These are phyloP conservation scores for Alviniconcha marisindica DNA, from an alignment of 1,140 invertebrate genomes.

Conservation along the genomic window DNA sequence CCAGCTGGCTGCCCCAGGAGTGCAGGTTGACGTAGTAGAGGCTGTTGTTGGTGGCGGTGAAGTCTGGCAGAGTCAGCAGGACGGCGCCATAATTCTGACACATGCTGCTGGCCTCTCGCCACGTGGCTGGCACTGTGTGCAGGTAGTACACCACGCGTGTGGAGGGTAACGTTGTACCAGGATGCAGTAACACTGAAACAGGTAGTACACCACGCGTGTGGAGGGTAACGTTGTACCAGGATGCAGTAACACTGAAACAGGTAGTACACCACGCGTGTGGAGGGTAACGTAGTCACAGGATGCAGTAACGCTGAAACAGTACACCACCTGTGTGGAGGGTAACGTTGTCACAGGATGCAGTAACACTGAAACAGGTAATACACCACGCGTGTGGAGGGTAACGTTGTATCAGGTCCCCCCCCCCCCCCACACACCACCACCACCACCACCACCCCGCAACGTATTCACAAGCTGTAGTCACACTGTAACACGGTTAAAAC, in stretches of 20 bases:
- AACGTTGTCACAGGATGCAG: too few relatives aligned
- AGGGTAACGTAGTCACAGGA: neutral
- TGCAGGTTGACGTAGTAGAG: slow-evolving; percentile 12
- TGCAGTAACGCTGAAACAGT: too few relatives aligned
- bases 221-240: slow-evolving; percentile 7
- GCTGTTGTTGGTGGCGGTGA: neutral
- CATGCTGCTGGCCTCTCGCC: slow-evolving; percentile 39
- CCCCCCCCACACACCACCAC: too few relatives aligned
- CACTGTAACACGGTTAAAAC: too few relatives aligned
- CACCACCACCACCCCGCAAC: slow-evolving; percentile 37
- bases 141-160: slow-evolving; percentile 44
- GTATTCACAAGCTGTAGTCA: too few relatives aligned
- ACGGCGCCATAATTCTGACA: slow-evolving; percentile 35
- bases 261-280: slow-evolving; percentile 40
- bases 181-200: too few relatives aligned
- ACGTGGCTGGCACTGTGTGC: slow-evolving; percentile 43
- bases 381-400: slow-evolving; percentile 26
- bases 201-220: slow-evolving; percentile 41
- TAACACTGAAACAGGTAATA: too few relatives aligned
- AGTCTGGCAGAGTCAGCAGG: slow-evolving; percentile 30
- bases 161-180: neutral
- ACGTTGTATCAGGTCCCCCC: too few relatives aligned
- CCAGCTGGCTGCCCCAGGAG: neutral
- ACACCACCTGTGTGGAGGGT: slow-evolving; percentile 31
- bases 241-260: too few relatives aligned